Evolutionary conservation across 2,888 invertebrate species (phyloP).

Genomic region (Bombylius discolor): DNA sequence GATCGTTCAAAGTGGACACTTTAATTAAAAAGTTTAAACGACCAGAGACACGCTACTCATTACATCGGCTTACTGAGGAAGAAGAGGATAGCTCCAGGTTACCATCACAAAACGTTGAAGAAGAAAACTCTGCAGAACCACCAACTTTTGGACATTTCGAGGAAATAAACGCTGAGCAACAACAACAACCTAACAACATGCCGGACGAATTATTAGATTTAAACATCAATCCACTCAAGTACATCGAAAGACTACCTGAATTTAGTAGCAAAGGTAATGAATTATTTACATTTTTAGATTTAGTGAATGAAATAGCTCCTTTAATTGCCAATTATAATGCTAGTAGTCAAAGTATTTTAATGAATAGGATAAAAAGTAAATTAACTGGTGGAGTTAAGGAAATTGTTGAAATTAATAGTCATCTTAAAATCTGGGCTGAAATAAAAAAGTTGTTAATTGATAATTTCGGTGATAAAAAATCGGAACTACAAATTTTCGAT

Average conservation of each 20-base stretch:
- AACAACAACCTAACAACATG: too few relatives aligned
- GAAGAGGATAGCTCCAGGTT: too few relatives aligned
- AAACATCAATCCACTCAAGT: background rate
- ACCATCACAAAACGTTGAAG: too few relatives aligned
- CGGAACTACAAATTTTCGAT: background rate
- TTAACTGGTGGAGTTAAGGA: background rate
- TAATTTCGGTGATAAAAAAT: conserved; percentile 1
- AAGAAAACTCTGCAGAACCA: too few relatives aligned
- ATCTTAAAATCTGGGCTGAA: background rate
- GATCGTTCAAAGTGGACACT: too few relatives aligned
- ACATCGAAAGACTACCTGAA: background rate
- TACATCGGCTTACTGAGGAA: too few relatives aligned
- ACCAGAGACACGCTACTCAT: too few relatives aligned
- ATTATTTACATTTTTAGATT: background rate
- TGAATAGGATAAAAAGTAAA: conserved; percentile 1
- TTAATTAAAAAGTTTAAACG: too few relatives aligned
- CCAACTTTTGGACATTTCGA: too few relatives aligned
- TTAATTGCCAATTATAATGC: background rate
- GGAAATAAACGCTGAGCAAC: too few relatives aligned
- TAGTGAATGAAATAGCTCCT: background rate
- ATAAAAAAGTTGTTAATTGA: background rate
- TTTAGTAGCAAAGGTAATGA: background rate
- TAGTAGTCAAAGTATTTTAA: background rate
- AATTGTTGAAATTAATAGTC: background rate
- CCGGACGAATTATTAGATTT: too few relatives aligned